Evolutionary conservation across 2,113 vertebrate genomes (phyloP).

Genomic region (Ictalurus punctatus): DNA sequence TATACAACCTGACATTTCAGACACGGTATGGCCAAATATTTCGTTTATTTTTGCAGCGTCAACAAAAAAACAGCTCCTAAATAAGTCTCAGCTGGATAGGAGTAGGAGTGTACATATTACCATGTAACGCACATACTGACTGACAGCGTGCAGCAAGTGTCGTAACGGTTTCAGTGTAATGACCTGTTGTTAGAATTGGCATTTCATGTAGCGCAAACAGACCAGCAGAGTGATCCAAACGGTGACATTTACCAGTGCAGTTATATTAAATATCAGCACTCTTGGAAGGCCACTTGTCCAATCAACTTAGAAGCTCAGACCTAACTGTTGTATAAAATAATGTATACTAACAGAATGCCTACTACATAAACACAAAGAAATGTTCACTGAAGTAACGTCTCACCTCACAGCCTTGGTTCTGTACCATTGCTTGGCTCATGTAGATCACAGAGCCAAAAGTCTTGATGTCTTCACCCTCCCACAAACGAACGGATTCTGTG

Average conservation of each 20-base stretch:
- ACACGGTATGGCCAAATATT: not conserved
- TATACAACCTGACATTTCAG: not conserved
- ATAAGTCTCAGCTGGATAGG: not conserved
- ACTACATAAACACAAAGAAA: not conserved
- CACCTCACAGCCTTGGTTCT: conserved; percentile 86
- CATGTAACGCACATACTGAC: not conserved
- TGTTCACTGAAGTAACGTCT: conserved; percentile 58
- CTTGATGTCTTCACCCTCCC: conserved; percentile 97
- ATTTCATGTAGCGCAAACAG: not conserved
- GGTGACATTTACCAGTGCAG: not conserved
- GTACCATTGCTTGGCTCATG: conserved; percentile 94
- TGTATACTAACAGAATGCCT: not conserved
- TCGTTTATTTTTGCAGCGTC: not conserved
- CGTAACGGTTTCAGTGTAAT: not conserved
- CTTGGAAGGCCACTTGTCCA: not conserved
- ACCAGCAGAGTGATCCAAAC: not conserved
- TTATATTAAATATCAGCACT: not conserved
- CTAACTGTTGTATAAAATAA: not conserved
- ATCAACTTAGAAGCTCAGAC: not conserved
- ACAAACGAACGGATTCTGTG: conserved; percentile 88
- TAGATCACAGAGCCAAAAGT: conserved; percentile 89
- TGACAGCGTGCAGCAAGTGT: not conserved
- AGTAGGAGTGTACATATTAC: not conserved
- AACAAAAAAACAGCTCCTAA: not conserved
- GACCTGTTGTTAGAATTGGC: not conserved